A percentile compares a stretch with the other conserved stretches of the same genome.
Conservation (phyloP, 2,888 invertebrate genomes). For the Microchrysa polita region DNA sequence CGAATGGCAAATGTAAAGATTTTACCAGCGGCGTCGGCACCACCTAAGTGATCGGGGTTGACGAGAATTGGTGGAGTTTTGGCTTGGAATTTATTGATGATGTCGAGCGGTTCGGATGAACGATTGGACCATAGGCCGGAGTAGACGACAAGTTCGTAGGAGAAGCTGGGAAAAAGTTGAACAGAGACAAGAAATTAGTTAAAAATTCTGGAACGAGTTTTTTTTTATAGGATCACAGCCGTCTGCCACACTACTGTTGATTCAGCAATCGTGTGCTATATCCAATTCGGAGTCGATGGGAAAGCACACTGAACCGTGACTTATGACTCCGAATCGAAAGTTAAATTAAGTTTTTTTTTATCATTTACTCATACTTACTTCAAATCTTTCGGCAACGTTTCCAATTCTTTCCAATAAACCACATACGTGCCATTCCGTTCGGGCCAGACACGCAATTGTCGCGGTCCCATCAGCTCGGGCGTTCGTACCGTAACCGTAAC, state of each 20-base stretch:
- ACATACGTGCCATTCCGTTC: constrained; percentile 72
- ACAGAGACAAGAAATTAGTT: too few species aligned
- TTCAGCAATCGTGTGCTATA: too few species aligned
- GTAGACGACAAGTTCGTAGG: constrained; percentile 75
- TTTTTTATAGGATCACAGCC: too few species aligned
- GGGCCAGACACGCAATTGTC: constrained; percentile 70
- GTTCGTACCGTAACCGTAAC: constrained; percentile 67
- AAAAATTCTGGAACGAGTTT: too few species aligned
- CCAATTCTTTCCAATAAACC: constrained; percentile 72
- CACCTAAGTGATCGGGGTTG: constrained; percentile 59
- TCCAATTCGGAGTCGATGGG: too few species aligned
- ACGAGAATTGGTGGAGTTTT: constrained; percentile 66
- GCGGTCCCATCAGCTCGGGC: constrained; percentile 71
- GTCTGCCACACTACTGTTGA: too few species aligned
- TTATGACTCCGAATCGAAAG: too few species aligned
- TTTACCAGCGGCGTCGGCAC: constrained; percentile 65
- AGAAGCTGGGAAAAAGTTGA: constrained; percentile 63
- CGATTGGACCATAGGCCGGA: constrained; percentile 66
- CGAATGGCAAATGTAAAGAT: constrained; percentile 74
- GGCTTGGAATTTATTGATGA: constrained; percentile 59
- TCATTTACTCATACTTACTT: constrained; percentile 54
- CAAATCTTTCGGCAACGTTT: constrained; percentile 46
- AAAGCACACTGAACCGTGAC: too few species aligned
- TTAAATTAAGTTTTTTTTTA: too few species aligned
- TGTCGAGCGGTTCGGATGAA: constrained; percentile 63